Conservation (phyloP, 2,888 invertebrate genomes). For the Drosophila subquinaria region DNA sequence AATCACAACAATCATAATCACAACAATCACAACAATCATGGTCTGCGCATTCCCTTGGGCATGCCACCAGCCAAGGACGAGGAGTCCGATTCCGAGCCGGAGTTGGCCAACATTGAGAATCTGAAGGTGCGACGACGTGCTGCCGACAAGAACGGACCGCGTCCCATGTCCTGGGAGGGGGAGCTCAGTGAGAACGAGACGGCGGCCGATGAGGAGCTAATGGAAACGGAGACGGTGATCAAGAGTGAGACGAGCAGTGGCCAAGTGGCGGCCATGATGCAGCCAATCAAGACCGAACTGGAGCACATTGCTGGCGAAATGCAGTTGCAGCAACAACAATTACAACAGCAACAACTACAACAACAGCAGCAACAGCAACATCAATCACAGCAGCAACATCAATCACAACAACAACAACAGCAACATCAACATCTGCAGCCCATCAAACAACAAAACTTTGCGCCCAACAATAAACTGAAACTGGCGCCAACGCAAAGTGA, state of each 20-base stretch:
- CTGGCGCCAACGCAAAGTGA: slow-evolving; percentile 84
- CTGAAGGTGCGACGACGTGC: slow-evolving; percentile 86
- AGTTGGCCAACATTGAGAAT: slow-evolving; percentile 85
- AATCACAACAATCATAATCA: slow-evolving; percentile 55
- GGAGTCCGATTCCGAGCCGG: slow-evolving; percentile 85
- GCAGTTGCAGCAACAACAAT: slow-evolving; percentile 39
- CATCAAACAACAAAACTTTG: slow-evolving; percentile 44
- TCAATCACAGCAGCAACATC: slow-evolving; percentile 9
- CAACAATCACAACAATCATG: slow-evolving; percentile 48
- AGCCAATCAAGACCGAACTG: slow-evolving; percentile 75
- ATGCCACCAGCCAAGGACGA: slow-evolving; percentile 57
- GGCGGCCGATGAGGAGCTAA: slow-evolving; percentile 85
- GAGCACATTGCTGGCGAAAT: slow-evolving; percentile 81
- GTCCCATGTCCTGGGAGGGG: slow-evolving; percentile 98
- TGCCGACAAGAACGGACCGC: slow-evolving; percentile 86
- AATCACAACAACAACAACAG: slow-evolving; percentile 20
- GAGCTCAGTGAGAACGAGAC: slow-evolving; percentile 94
- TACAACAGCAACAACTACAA: not conserved
- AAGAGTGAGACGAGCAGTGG: slow-evolving; percentile 73
- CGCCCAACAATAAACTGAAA: slow-evolving; percentile 65
- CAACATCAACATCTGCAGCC: slow-evolving; percentile 30
- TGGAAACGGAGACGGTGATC: slow-evolving; percentile 85
- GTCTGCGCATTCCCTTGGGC: slow-evolving; percentile 67
- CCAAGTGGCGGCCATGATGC: slow-evolving; percentile 50
- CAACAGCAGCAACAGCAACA: slow-evolving; percentile 26